Evolutionary conservation across 2,888 invertebrate genomes (phyloP), one percentile per base, ranked within the genome.

Genomic region (Andrena bucephala): DNA sequence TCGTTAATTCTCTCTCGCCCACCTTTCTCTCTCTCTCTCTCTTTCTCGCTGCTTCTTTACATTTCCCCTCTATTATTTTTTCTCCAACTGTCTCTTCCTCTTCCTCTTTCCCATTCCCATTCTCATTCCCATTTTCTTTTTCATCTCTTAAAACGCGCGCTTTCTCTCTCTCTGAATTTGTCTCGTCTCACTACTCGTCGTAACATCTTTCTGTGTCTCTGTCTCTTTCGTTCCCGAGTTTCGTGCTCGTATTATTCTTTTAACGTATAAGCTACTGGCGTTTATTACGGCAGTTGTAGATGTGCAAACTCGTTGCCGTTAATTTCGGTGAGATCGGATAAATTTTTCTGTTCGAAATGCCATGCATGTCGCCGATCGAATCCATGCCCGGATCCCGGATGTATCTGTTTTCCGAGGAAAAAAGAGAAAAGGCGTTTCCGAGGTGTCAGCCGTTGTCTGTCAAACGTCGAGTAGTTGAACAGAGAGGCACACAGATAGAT

Each of bases 361-460:
- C 59, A n/a, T 16, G 50, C 13, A 33, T 57, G 60, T 65, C 63
- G 29, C 54, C 63, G 29, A 71, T 27, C 50, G 66, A 66, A 67
- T 71, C 70, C 63, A 63, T 60, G 73, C 50, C 67, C 48, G 62
- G 50, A 63, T 50, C 50, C 67, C 48, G 62, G 50, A 63, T 54
- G 48, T 16, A 33, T 70, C 33, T 68, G 68, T 62, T 59, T 63
- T 33, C 48, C 67, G 59, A 63, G 52, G 36, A 70, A 68, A 63
- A 24, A 36, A 13, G 50, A 42, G 54, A 72, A 31, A 84, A 78
- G 84, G 84, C 84, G 83, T 84, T 73, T 69, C 79, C 84, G 75
- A 54, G 75, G 54, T 83, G 73, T 69, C 67, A 13, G 33, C 27
- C 60, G 48, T 69, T 42, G 59, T 29, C 48, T 77, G 85, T 77